phyloP scores from a whole-genome alignment of 2,888 invertebrate genomes.

The Melanostoma mellinum region DNA sequence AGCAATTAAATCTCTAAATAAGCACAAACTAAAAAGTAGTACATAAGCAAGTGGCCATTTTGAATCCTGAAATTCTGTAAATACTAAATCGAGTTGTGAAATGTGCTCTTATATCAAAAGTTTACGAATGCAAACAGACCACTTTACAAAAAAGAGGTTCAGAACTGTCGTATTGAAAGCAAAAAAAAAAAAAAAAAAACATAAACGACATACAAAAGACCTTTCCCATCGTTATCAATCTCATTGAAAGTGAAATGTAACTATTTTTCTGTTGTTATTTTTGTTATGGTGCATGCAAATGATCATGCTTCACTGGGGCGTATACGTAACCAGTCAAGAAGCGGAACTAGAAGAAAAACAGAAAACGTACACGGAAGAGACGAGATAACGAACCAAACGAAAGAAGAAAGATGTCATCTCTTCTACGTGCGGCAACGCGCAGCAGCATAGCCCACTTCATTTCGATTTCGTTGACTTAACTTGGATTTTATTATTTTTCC shows the following conservation, averaged over 20 bases:
- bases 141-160: too few relatives aligned
- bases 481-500: conserved; percentile 33
- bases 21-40: too few relatives aligned
- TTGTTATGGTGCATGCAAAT: conserved; percentile 49
- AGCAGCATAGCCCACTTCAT: conserved; percentile 56
- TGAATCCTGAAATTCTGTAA: too few relatives aligned
- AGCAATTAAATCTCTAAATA: too few relatives aligned
- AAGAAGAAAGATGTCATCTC: conserved; percentile 62
- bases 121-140: too few relatives aligned
- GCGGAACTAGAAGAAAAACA: conserved; percentile 63
- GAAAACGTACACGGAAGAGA: conserved; percentile 56
- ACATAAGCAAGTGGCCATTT: too few relatives aligned
- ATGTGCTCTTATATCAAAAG: too few relatives aligned
- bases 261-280: conserved; percentile 7
- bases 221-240: conserved; percentile 46
- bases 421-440: conserved; percentile 23
- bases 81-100: too few relatives aligned
- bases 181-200: conserved; percentile 23
- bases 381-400: conserved; percentile 20
- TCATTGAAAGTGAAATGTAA: conserved; percentile 67
- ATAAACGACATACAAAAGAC: neutral
- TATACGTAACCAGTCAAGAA: conserved; percentile 68
- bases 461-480: conserved; percentile 66
- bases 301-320: conserved; percentile 67
- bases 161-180: too few relatives aligned